Percentiles rank a stretch among this genome's conserved stretches.
Conservation (phyloP, 64 coral and sea anemone genomes). For the Montipora cactus region DNA sequence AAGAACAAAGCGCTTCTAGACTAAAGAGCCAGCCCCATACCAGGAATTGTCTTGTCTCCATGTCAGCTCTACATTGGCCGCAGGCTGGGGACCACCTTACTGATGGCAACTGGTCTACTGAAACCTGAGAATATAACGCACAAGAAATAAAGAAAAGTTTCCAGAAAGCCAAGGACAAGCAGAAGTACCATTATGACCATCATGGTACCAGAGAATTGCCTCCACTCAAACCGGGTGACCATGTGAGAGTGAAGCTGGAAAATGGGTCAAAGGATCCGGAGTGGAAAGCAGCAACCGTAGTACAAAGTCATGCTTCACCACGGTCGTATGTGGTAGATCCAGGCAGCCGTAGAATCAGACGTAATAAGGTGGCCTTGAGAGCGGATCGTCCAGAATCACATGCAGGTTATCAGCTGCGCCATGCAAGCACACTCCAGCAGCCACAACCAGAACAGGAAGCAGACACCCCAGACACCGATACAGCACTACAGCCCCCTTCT, state of each 20-base stretch:
- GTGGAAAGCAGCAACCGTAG: conserved; percentile 39
- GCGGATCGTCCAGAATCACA: background rate
- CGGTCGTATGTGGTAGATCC: conserved; percentile 12
- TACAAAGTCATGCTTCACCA: conserved; percentile 1
- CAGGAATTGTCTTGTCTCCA: conserved; percentile 33
- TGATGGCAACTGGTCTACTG: conserved; percentile 42
- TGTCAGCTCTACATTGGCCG: conserved; percentile 56
- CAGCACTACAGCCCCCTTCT: background rate
- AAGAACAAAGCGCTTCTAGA: conserved; percentile 31
- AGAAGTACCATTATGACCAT: conserved; percentile 51
- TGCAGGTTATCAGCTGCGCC: conserved; percentile 6
- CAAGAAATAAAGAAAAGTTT: conserved; percentile 49
- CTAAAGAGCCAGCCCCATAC: conserved; percentile 24
- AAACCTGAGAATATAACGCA: conserved; percentile 47
- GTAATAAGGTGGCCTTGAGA: conserved; percentile 55
- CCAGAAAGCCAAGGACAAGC: conserved; percentile 46
- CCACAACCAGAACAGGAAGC: background rate
- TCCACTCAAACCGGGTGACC: conserved; percentile 45
- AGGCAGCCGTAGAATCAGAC: conserved; percentile 18
- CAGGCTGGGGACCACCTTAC: conserved; percentile 54
- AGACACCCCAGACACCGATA: background rate
- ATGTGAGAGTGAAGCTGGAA: conserved; percentile 44
- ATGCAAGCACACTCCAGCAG: conserved; percentile 14
- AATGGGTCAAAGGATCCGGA: conserved; percentile 3
- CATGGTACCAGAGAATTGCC: conserved; percentile 50